Evolutionary conservation across 2,113 vertebrate species (phyloP), one percentile per base, ranked within the genome.

Genomic region (Hemiscyllium ocellatum): DNA sequence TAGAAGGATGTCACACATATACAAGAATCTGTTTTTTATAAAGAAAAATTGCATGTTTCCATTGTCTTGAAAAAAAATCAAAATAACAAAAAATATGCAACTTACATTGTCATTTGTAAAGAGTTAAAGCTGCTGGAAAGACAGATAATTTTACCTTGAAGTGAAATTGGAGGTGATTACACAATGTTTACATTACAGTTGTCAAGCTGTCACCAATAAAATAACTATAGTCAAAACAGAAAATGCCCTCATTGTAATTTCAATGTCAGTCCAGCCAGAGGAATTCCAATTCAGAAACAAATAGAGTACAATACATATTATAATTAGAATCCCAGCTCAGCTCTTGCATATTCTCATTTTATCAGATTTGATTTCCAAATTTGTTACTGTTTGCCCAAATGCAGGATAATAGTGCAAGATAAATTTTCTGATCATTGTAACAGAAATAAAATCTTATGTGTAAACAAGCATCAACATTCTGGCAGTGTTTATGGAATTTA

Each of bases 181-280:
- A n/a, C 87, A 91, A 33, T 93, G 89, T 68, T 93, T 93, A 37
- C 56, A 19, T 56, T n/a, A n/a, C 61, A 91, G 87, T 91, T 91
- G 56, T 90, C 89, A 91, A 91, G 61, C 89, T 91, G 89, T 65
- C 19, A 93, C 56, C 33, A 93, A 93, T 66, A 93, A 42, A 93
- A 90, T 76, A 93, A 66, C 61, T n/a, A 93, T 93, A 37, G 89
- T 93, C 89, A 93, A 93, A 91, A 93, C 61, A 37, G 61, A 93
- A 90, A 90, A 24, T 93, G 89, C 89, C 89, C 61, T 37, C 33
- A 20, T 95, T 95, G 22, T 47, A 95, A 94, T 72, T 72, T 72
- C 66, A 93, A 72, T 95, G 68, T 95, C 69, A 72, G 42, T 52
- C 26, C 68, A 72, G 68, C 26, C 68, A 72, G 68, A 50, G 47